Base-by-base conservation (phyloP, 2,113 vertebrate genomes). In the Chamaea fasciata region DNA sequence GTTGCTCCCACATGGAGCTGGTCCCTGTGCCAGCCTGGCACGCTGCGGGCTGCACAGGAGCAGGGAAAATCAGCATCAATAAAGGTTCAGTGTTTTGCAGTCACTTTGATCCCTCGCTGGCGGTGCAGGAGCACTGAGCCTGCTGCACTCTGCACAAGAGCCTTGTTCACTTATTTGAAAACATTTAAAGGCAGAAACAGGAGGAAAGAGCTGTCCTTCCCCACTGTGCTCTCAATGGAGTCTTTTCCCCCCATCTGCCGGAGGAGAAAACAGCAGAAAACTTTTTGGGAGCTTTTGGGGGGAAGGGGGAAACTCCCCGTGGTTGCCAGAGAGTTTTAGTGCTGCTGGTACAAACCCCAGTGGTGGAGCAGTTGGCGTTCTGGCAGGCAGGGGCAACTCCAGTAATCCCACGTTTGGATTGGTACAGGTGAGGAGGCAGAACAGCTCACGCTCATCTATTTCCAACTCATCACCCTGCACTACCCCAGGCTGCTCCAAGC, bases 11-110 rank as follows among this genome's bases (percentile, higher is more conserved):
- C 35, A 52, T 59, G 85, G 49, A 75, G 41, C 11, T 1, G 13
- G 12, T 44, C 9, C 2, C 0, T 35, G n/a, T 14, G 63, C 37
- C 62, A 57, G 78, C 47, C 27, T 24, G 68, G 41, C 0, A 0
- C 1, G 44, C 24, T 19, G 55, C 13, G 27, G 30, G 0, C 26
- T 33, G 49, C 57, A 2, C 55, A 5, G 44, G 27, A 35, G 24
- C 8, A 2, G 52, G 42, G 49, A 5, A 1, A 41, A 41, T 13
- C 3, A 4, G 31, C 13, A 2, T 7, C n/a, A 16, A 10, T 8
- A 4, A 33, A 23, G 68, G 12, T n/a, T 15, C 3, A 41, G 75
- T 2, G 0, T 16, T 86, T 52, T 78, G 47, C 15, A 2, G 13
- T 7, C 11, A 1, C 47, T 39, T 13, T 81, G 65, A 17, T 75